These are phyloP conservation scores for Tonatia bakeri DNA, from an alignment of 2,113 vertebrate genomes.

Conservation along the genomic window DNA sequence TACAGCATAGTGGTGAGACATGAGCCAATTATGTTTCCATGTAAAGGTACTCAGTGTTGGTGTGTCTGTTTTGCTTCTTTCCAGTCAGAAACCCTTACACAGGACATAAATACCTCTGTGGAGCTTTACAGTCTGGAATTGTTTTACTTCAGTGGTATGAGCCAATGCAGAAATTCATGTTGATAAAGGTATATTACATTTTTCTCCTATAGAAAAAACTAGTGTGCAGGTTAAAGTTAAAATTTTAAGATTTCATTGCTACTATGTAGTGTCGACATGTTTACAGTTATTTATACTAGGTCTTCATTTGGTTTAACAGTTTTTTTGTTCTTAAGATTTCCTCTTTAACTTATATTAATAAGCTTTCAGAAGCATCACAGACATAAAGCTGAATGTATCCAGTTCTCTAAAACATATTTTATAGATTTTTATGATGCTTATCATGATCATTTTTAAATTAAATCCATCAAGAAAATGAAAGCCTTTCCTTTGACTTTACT, in stretches of 20 bases:
- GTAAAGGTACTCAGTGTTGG: neutral
- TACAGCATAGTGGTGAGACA: neutral
- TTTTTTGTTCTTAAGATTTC: conserved; percentile 6
- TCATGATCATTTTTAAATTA: neutral
- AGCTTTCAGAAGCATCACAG: neutral
- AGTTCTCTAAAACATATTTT: neutral
- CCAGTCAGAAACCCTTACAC: conserved; percentile 97
- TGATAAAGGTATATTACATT: conserved; percentile 90
- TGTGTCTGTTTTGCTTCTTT: conserved; percentile 15
- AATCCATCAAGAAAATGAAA: neutral
- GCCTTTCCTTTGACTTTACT: conserved; percentile 16
- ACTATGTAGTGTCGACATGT: neutral
- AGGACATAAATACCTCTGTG: conserved; percentile 97
- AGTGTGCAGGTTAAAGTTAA: neutral
- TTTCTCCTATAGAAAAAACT: conserved; percentile 9
- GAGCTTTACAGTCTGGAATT: conserved; percentile 95
- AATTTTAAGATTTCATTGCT: neutral
- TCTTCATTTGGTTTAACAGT: neutral
- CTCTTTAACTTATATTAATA: conserved; percentile 28
- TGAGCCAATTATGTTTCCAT: neutral
- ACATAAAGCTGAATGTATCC: neutral
- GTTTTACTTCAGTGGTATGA: conserved; percentile 99
- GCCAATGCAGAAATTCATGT: conserved; percentile 99
- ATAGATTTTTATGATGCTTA: neutral
- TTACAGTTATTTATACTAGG: neutral